A percentile compares a stretch with the other conserved stretches of the same genome.
Conservation (phyloP, 64 coral and sea anemone genomes). For the Catalaphyllia jardinei region DNA sequence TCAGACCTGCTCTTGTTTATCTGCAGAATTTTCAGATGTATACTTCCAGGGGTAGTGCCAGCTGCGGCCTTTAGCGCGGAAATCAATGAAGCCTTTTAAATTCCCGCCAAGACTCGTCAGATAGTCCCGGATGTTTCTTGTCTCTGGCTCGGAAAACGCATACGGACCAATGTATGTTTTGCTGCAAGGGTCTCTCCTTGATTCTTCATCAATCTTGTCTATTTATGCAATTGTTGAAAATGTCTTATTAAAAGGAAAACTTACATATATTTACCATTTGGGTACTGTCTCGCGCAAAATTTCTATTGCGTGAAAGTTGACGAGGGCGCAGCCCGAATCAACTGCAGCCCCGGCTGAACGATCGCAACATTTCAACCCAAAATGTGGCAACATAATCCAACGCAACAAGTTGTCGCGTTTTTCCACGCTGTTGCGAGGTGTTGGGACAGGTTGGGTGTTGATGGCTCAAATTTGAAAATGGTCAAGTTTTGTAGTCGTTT, state of each 20-base stretch:
- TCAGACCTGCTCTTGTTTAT: not conserved
- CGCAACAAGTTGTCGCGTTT: too few species aligned
- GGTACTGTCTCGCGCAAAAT: too few species aligned
- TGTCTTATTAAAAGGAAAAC: not conserved
- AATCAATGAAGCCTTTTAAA: conserved; percentile 4
- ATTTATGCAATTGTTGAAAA: not conserved
- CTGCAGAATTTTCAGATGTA: not conserved
- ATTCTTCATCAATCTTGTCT: not conserved
- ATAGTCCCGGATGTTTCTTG: not conserved
- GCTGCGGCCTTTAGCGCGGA: not conserved
- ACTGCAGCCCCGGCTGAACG: too few species aligned
- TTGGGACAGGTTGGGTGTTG: too few species aligned
- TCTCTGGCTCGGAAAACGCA: not conserved
- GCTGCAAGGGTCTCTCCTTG: not conserved
- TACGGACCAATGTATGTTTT: not conserved
- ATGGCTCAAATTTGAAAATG: too few species aligned
- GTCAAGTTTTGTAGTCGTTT: too few species aligned
- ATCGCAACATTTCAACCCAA: too few species aligned
- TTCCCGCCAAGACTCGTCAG: not conserved
- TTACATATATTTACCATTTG: too few species aligned
- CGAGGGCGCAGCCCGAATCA: too few species aligned
- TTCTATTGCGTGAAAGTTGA: too few species aligned
- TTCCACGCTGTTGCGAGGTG: too few species aligned
- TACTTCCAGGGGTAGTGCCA: not conserved
- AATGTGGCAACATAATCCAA: too few species aligned